phyloP scores from a whole-genome alignment of 2,888 invertebrate species.

The Unio pictorum region DNA sequence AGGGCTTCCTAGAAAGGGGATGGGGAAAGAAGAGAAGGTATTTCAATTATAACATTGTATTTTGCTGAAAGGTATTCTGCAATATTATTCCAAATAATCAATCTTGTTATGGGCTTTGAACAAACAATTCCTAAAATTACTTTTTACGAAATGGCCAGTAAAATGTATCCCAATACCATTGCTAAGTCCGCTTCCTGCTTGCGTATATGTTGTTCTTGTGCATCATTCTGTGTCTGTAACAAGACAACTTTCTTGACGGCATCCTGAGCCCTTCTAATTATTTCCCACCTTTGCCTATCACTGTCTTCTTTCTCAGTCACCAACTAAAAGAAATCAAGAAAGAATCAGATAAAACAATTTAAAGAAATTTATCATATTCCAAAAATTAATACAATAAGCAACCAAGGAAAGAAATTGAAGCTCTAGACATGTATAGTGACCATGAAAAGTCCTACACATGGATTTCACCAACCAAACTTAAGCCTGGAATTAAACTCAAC shows the following conservation, averaged over 20 bases:
- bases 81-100: too few species aligned
- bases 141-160: neutral
- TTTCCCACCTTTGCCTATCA: conserved; percentile 90
- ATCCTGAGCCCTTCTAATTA: conserved; percentile 89
- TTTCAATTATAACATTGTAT: too few species aligned
- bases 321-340: conserved; percentile 70
- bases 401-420: too few species aligned
- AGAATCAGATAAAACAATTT: neutral
- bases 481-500: too few species aligned
- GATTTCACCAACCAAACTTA: too few species aligned
- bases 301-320: conserved; percentile 80
- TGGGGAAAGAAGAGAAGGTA: too few species aligned
- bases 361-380: neutral
- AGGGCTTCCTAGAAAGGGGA: too few species aligned
- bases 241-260: conserved; percentile 90
- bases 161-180: conserved; percentile 75
- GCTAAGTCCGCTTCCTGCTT: conserved; percentile 88
- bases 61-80: too few species aligned
- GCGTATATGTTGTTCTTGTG: conserved; percentile 87
- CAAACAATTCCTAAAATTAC: neutral
- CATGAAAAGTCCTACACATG: too few species aligned
- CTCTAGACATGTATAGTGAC: too few species aligned
- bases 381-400: too few species aligned
- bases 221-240: conserved; percentile 88
- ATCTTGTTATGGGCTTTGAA: neutral